Evolutionary conservation across 2,113 vertebrate genomes (phyloP).

Genomic region (Empidonax alnorum): DNA sequence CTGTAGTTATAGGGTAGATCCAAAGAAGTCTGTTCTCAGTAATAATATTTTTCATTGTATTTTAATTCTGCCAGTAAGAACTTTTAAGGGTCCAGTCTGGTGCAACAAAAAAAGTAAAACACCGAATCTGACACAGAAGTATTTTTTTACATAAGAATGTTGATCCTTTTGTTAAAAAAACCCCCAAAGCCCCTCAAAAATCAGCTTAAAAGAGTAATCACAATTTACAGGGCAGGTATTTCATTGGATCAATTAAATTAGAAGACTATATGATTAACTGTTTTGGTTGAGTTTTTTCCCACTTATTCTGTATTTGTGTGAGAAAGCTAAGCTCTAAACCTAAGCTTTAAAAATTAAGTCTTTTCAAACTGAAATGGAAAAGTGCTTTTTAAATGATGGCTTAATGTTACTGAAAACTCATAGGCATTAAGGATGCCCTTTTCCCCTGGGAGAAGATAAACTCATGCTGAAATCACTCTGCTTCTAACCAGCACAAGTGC

Average conservation of each 20-base stretch:
- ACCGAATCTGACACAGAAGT: fast-evolving
- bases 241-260: neutral
- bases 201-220: neutral
- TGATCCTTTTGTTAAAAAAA: neutral
- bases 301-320: neutral
- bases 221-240: neutral
- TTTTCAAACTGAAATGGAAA: neutral
- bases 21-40: neutral
- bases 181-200: neutral
- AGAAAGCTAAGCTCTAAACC: neutral
- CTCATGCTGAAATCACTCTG: neutral
- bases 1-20: neutral
- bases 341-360: neutral
- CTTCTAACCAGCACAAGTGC: neutral
- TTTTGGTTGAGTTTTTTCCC: neutral
- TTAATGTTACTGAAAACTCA: neutral
- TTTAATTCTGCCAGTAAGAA: neutral
- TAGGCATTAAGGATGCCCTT: neutral
- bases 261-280: neutral
- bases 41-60: neutral
- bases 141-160: neutral
- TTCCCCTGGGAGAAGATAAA: neutral
- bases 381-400: neutral
- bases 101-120: neutral
- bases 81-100: neutral